phyloP scores from a whole-genome alignment of 2,888 invertebrate species.

The Lysandra bellargus region DNA sequence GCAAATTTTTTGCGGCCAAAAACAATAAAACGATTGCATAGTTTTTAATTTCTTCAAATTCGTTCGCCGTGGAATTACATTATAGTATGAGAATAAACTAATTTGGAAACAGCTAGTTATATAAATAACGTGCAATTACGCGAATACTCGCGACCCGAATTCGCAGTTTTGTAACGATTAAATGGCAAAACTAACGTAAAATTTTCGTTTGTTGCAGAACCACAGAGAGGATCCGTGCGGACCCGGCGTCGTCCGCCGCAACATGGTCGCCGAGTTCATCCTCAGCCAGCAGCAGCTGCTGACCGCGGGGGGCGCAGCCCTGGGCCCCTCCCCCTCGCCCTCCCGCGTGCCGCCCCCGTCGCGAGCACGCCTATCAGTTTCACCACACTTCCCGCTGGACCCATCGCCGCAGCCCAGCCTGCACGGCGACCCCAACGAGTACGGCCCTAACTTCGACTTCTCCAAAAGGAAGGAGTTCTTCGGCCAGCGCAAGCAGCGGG shows the following conservation, averaged over 20 bases:
- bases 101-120: conserved; percentile 70
- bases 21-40: not conserved
- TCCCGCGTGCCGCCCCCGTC: conserved; percentile 64
- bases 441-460: conserved; percentile 79
- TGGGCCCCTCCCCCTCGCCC: conserved; percentile 64
- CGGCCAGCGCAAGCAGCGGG: conserved; percentile 95
- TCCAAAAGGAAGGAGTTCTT: conserved; percentile 91
- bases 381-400: conserved; percentile 76
- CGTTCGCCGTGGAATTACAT: conserved; percentile 49
- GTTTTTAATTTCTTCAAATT: not conserved
- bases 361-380: conserved; percentile 65
- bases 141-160: conserved; percentile 65
- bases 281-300: conserved; percentile 84
- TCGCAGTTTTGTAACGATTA: conserved; percentile 68
- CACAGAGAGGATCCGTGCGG: conserved; percentile 74
- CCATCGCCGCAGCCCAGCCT: conserved; percentile 57
- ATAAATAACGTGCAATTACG: conserved; percentile 68
- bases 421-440: conserved; percentile 60
- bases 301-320: conserved; percentile 59
- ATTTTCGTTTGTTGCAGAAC: conserved; percentile 71
- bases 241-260: conserved; percentile 81
- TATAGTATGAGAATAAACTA: conserved; percentile 63
- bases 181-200: conserved; percentile 58
- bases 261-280: conserved; percentile 93
- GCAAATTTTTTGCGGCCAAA: not conserved